A percentile compares a stretch with the other conserved stretches of the same genome.
Evolutionary conservation across 2,888 invertebrate species (phyloP).

Genomic region (Cryptophagus acutangulus): DNA sequence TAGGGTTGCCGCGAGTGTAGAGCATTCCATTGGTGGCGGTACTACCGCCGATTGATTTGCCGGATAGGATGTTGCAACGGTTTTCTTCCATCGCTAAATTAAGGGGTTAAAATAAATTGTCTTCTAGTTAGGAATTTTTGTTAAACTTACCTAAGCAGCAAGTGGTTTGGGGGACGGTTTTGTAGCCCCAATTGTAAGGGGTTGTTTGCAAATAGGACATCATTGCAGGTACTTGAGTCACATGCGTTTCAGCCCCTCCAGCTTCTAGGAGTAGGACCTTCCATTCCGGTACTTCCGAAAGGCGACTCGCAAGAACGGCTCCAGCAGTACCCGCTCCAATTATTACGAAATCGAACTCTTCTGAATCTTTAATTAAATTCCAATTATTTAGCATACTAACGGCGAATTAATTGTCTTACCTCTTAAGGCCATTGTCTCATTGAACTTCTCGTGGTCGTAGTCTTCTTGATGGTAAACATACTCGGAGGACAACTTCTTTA

Average conservation of each 20-base stretch:
- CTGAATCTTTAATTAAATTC: conserved; percentile 26
- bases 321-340: conserved; percentile 50
- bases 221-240: conserved; percentile 49
- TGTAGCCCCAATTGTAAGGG: conserved; percentile 56
- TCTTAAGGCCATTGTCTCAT: conserved; percentile 29
- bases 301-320: conserved; percentile 48
- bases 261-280: conserved; percentile 54
- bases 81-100: conserved; percentile 33
- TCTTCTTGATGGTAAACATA: conserved; percentile 29
- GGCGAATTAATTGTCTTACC: conserved; percentile 21
- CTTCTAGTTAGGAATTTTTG: background rate
- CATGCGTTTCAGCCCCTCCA: conserved; percentile 47
- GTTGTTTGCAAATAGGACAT: conserved; percentile 47
- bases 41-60: conserved; percentile 78
- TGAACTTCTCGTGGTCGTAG: conserved; percentile 26
- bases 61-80: conserved; percentile 43
- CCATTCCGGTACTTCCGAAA: conserved; percentile 48
- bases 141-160: conserved; percentile 49
- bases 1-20: conserved; percentile 64
- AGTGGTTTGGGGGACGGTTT: conserved; percentile 51
- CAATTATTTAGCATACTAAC: background rate
- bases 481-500: conserved; percentile 27
- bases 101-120: background rate
- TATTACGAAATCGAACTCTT: conserved; percentile 47
- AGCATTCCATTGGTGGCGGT: conserved; percentile 79